phyloP scores from a whole-genome alignment of 2,113 vertebrate genomes.

The Labeo catla region DNA sequence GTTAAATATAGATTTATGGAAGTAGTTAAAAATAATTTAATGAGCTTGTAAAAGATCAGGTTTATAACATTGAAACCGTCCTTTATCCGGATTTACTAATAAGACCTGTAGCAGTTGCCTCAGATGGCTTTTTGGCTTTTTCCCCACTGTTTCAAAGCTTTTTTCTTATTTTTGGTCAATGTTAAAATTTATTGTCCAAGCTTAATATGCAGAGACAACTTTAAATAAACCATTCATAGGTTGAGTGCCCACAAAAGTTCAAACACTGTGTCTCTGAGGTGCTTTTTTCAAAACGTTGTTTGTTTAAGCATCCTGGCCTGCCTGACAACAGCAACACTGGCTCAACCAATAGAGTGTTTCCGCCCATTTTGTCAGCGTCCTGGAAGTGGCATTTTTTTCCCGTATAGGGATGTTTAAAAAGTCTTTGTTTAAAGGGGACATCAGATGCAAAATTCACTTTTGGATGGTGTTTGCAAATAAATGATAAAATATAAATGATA shows the following conservation, averaged over 20 bases:
- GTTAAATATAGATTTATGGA: slow-evolving; percentile 37
- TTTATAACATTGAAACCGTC: background rate
- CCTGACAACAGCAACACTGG: background rate
- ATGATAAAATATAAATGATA: too few species aligned
- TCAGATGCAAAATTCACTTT: too few species aligned
- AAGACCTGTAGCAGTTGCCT: background rate
- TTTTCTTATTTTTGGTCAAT: background rate
- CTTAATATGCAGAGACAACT: background rate
- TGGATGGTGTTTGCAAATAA: too few species aligned
- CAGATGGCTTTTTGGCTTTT: background rate
- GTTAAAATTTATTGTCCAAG: background rate
- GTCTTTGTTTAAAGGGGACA: too few species aligned
- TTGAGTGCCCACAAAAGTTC: background rate
- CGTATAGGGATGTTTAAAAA: too few species aligned
- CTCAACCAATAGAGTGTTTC: background rate
- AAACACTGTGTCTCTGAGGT: background rate
- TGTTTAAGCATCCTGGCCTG: background rate
- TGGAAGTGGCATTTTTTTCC: too few species aligned
- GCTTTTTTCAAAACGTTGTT: background rate
- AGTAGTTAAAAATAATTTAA: slow-evolving; percentile 6
- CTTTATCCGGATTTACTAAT: background rate
- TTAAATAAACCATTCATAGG: background rate
- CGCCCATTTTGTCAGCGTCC: background rate
- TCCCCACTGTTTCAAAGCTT: background rate
- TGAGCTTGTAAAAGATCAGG: background rate